Base-by-base conservation (phyloP, 1,140 invertebrate genomes). In the Oryctes rhinoceros region DNA sequence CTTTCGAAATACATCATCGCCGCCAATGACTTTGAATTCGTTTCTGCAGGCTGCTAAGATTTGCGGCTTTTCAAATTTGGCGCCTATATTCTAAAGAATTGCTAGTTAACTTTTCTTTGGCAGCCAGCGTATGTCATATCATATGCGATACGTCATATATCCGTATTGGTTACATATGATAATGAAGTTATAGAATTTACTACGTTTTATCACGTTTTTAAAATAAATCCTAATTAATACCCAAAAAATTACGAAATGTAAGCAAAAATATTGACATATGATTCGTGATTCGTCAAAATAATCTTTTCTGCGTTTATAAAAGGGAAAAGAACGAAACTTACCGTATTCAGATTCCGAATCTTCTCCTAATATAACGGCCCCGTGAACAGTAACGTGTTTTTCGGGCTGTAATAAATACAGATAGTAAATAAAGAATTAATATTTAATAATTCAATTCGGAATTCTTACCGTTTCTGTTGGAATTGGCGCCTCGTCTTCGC, bases 331-430 rank as follows among this genome's bases (percentile, higher is more conserved):
- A 7, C 11, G 20, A 30, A n/a, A 48, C 20, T 47, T 80, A 84
- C 85, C 86, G 80, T 84, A 81, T 62, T 87, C 86, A 18, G 86
- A 87, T 83, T 87, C 86, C n/a, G 86, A 87, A 79, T 86, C 86
- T 81, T 87, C 86, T 48, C 86, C 86, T 59, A 83, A 82, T 65
- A 87, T 84, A 9, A 86, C 82, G 67, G 83, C 85, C 20, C 85
- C 86, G 81, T 86, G 85, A 76, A 87, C 80, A 49, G 83, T 79
- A n/a, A 47, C 76, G 18, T 62, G 74, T 59, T 77, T 78, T 47
- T 71, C 53, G 11, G 53, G 65, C 15, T 44, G 59, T 53, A 80
- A 47, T 7, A 47, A 44, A 74, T 18, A 39, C 11, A 47, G 18
- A 47, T 48, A 7, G 18, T 76, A 35, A 44, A 44, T 44, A 44